Evolutionary conservation across 2,888 invertebrate species (phyloP), one percentile per base, ranked within the genome.

Genomic region (Heteromurus nitidus): DNA sequence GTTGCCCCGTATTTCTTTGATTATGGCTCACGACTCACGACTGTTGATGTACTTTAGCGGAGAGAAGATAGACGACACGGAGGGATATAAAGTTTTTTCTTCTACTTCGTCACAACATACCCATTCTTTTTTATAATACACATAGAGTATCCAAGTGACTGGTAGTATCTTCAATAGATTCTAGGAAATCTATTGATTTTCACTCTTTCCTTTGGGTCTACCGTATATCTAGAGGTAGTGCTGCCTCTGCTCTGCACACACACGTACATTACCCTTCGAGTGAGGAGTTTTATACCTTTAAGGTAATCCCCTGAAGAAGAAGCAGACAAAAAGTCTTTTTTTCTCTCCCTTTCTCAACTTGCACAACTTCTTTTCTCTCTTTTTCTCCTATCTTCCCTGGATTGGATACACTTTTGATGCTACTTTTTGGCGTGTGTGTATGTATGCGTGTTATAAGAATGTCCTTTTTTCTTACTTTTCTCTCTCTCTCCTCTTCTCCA

Each of bases 281-380:
- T n/a, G 36, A 36, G 5, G 16, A 16, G 18, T 31, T 64, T 64
- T 64, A 64, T 64, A 20, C 36, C 64, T 42, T 36, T 36, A 20
- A 42, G 64, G 64, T 64, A 64, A 64, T 64, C 64, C 64, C 64
- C 65, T 22, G 7, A 62, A 62, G 62, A 36, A 55, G 26, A 9
- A 58, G 26, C 1, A 50, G 47, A n/a, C 24, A 9, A 44, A 16
- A 50, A 64, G 36, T 11, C 50, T 30, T 24, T 62, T 62, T 18
- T 30, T 62, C 16, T 62, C 62, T 58, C 13, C 58, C n/a, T n/a
- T n/a, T n/a, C n/a, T n/a, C n/a, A n/a, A n/a, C n/a, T n/a, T n/a
- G 13, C 7, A 58, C 62, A 16, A 3, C 11, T 62, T 62, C 30
- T n/a, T 11, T 11, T 62, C 28, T 36, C 36, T 36, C 36, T 13